Evolutionary conservation across 2,113 vertebrate species (phyloP), one percentile per base, ranked within the genome.

Genomic region (Ascaphus truei): DNA sequence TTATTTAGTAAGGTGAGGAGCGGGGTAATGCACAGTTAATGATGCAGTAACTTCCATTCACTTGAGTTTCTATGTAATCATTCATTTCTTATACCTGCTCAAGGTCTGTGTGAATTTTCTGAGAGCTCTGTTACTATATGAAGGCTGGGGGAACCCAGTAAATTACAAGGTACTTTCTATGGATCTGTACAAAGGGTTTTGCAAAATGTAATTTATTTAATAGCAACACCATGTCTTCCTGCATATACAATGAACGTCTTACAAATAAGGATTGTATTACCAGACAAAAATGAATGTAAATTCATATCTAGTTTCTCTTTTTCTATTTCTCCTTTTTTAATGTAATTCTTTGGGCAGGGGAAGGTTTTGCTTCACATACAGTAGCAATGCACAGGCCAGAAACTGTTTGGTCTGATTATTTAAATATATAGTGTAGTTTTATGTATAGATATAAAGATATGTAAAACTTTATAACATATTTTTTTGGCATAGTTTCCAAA

Each of bases 271-370:
- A 93, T 92, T 95, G 93, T 95, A 93, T 91, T 86, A 92, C 90
- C 89, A 91, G 94, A 96, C 92, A 91, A 83, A 85, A 88, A 85
- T 96, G 95, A 98, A 98, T 98, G 95, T 98, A 95, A 91, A 91
- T 83, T 77, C 86, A 79, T 76, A 66, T 66, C 71, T 80, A 72
- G 76, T 74, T 43, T 61, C 59, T 56, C 62, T 78, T 73, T 80
- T 76, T 65, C 71, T 68, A 76, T 79, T 77, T 72, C 39, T 57
- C 65, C 58, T 68, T 71, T 61, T 71, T 30, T 52, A 56, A 80
- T 81, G 80, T 83, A 76, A 81, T 73, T 75, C 25, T 83, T 80
- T 47, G 64, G 83, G 82, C 72, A 60, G 34, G 36, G 33, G 47
- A 61, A 52, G 7, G 25, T 39, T 15, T 52, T 22, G 51, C 77